Percentiles rank a stretch among this genome's conserved stretches.
phyloP scores from a whole-genome alignment of 2,888 invertebrate genomes.

The Amiota communis region DNA sequence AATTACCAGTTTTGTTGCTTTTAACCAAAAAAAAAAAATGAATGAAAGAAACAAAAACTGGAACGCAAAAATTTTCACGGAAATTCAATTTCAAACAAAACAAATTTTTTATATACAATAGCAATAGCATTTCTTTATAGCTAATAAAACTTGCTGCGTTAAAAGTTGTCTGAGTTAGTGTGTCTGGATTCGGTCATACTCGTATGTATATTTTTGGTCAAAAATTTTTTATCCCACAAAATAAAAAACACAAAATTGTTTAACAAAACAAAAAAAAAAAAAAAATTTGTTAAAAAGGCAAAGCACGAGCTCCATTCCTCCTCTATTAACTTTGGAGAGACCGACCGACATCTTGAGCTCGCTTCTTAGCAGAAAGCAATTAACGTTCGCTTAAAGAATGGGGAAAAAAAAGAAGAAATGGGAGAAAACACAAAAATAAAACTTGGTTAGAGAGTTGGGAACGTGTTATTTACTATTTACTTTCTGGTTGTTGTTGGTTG shows the following conservation, averaged over 20 bases:
- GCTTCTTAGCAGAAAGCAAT: slow-evolving; percentile 6
- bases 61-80: slow-evolving; percentile 19
- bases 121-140: no score
- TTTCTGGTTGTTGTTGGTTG: slow-evolving; percentile 37
- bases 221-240: no score
- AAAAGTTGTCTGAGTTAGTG: neutral
- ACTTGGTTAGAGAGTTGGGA: slow-evolving; percentile 46
- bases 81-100: slow-evolving; percentile 7
- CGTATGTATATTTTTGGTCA: slow-evolving; percentile 22
- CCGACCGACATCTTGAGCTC: neutral
- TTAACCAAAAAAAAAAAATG: neutral
- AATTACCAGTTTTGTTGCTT: slow-evolving; percentile 18
- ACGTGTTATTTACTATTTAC: slow-evolving; percentile 64
- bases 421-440: neutral
- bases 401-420: neutral
- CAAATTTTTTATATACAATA: neutral
- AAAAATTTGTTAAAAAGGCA: neutral
- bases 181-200: no score
- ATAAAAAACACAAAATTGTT: slow-evolving; percentile 42
- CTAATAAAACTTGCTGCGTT: neutral
- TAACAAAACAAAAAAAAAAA: slow-evolving; percentile 30
- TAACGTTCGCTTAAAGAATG: neutral
- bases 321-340: no score
- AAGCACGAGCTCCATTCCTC: neutral
- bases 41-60: neutral